phyloP scores from a whole-genome alignment of 2,113 vertebrate species.

The Notarius lentiginosus region DNA sequence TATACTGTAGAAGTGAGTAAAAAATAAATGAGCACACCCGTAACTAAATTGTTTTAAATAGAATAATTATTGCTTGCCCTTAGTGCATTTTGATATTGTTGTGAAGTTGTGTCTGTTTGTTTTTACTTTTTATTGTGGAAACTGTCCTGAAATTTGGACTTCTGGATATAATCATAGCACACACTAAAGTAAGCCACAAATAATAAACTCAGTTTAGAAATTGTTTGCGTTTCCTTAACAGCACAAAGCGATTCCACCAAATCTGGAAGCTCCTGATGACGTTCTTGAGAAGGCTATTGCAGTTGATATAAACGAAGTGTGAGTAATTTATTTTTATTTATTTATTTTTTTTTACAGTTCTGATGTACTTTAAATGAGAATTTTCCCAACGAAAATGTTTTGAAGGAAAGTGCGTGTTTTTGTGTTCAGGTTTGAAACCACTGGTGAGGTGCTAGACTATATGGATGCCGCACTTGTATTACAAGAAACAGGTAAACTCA shows the following conservation, averaged over 20 bases:
- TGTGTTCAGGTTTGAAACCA: conserved; percentile 79
- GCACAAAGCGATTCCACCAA: conserved; percentile 80
- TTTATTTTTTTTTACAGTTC: conserved; percentile 1
- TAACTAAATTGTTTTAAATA: background rate
- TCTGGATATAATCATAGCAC: background rate
- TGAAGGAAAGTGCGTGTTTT: background rate
- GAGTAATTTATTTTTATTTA: conserved; percentile 58
- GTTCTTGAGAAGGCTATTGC: conserved; percentile 84
- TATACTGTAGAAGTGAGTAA: background rate
- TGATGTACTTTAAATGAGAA: background rate
- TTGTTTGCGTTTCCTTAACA: conserved; percentile 37
- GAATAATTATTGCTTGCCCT: background rate
- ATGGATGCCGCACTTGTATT: conserved; percentile 84
- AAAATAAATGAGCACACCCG: background rate
- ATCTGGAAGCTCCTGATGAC: conserved; percentile 86
- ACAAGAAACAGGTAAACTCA: conserved; percentile 78
- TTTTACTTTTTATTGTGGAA: background rate
- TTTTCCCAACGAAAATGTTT: background rate
- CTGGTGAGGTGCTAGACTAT: conserved; percentile 84
- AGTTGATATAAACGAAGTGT: conserved; percentile 89
- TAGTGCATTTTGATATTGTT: background rate
- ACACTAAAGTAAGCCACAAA: background rate
- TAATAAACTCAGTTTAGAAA: background rate
- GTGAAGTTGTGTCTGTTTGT: background rate
- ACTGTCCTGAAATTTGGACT: background rate